Base-by-base conservation (phyloP, 2,888 invertebrate genomes). In the Formica aserva region DNA sequence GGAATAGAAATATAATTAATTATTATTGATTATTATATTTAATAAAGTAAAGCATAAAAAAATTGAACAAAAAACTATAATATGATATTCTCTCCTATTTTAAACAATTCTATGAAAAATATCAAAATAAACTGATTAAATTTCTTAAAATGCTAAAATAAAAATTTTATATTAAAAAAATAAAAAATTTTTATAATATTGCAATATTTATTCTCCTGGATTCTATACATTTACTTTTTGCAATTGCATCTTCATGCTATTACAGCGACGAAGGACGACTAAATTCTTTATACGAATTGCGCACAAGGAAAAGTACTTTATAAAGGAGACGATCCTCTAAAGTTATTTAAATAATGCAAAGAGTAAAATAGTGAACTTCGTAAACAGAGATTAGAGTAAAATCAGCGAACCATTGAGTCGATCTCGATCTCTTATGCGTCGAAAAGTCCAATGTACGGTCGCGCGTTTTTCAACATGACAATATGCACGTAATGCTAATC, bases 401-500 rank as follows among this genome's bases (percentile, higher is more conserved):
- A 92, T 92, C 91, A 90, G 87, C 57, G 32, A 72, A 55, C 87
- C 89, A 92, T 92, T 91, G 91, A 91, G 76, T 55, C 77, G 80
- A 45, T 57, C 82, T 78, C 60, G 74, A 74, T 78, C 55, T 72
- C 84, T 52, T 65, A 45, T 38, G 67, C 81, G 82, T 88, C 86
- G 86, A 84, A 88, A 92, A 91, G 91, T 87, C 92, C 82, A 91
- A 92, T 87, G 88, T 92, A 91, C 86, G 92, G 85, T 86, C 87
- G 87, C 80, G 83, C 87, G 77, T 91, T 88, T 82, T 87, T 77
- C 75, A 69, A 55, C 66, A 35, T 80, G 86, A 93, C 93, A 93
- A 93, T 93, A 85, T 87, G 67, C 86, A 85, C 89, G 90, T 93
- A 93, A 93, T 93, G 93, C 91, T 93, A 93, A 93, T 92, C 93